A percentile compares a stretch with the other conserved stretches of the same genome.
Conservation (phyloP, 2,888 invertebrate genomes). For the Bellardia bayeri region DNA sequence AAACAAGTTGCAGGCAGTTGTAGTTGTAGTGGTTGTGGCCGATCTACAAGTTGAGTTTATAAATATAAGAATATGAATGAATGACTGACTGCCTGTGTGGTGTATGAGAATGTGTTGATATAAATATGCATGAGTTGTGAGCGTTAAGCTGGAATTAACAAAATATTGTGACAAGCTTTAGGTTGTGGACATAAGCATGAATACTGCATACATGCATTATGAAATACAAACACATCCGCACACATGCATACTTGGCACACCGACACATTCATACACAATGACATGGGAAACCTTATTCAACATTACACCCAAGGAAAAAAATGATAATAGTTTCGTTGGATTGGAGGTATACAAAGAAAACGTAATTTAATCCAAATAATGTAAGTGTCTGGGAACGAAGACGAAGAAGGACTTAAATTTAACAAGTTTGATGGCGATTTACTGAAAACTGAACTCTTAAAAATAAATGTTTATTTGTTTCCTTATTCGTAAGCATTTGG, state of each 20-base stretch:
- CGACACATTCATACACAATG: background rate
- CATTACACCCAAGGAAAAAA: background rate
- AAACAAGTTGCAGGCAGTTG: constrained; percentile 7
- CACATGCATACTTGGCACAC: background rate
- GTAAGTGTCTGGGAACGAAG: too few relatives aligned
- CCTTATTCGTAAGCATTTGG: too few relatives aligned
- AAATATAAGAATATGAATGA: constrained; percentile 40
- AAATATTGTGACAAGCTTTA: constrained; percentile 75
- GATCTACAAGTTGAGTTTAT: constrained; percentile 3
- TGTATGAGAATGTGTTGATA: constrained; percentile 33
- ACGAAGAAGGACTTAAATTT: too few relatives aligned
- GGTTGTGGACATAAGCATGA: constrained; percentile 65
- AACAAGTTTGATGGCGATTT: too few relatives aligned
- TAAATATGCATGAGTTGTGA: constrained; percentile 67
- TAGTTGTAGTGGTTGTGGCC: constrained; percentile 8
- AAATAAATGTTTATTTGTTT: too few relatives aligned
- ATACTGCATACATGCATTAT: constrained; percentile 41
- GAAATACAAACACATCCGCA: constrained; percentile 4
- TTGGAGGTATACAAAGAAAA: too few relatives aligned
- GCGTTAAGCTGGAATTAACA: constrained; percentile 76
- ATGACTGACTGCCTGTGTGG: constrained; percentile 3
- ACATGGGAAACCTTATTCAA: background rate
- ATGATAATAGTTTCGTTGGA: too few relatives aligned
- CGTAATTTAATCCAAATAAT: too few relatives aligned
- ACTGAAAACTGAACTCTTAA: too few relatives aligned